Conservation (phyloP, 2,113 vertebrate species). For the Dicrurus megarhynchus region DNA sequence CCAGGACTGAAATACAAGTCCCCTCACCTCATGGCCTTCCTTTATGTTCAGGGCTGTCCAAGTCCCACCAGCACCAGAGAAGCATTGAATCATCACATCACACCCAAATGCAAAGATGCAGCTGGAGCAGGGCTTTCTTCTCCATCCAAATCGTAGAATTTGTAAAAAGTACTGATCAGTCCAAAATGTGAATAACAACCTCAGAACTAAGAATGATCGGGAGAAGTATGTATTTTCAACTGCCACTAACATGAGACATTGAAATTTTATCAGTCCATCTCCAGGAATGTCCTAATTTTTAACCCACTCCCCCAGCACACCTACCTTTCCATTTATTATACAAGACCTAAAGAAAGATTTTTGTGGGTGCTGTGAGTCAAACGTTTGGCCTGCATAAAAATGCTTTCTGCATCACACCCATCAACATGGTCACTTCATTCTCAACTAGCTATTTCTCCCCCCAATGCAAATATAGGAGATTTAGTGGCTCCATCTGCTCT, state of each 20-base stretch:
- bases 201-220: background rate
- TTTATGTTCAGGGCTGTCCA: background rate
- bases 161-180: background rate
- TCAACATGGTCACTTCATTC: background rate
- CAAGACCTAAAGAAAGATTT: background rate
- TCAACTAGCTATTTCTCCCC: background rate
- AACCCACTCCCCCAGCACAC: background rate
- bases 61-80: background rate
- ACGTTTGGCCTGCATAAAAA: background rate
- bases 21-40: background rate
- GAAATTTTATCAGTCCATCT: background rate
- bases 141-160: background rate
- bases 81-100: background rate
- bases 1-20: background rate
- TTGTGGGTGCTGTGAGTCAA: background rate
- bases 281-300: background rate
- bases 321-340: background rate
- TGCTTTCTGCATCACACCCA: background rate
- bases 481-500: background rate
- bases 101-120: background rate
- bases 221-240: background rate
- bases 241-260: background rate
- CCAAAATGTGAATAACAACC: background rate
- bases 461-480: background rate
- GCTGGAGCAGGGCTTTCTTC: background rate